These are phyloP conservation scores for Mallateleia sp. DNA, from an alignment of 2,888 invertebrate species.

Conservation along the genomic window DNA sequence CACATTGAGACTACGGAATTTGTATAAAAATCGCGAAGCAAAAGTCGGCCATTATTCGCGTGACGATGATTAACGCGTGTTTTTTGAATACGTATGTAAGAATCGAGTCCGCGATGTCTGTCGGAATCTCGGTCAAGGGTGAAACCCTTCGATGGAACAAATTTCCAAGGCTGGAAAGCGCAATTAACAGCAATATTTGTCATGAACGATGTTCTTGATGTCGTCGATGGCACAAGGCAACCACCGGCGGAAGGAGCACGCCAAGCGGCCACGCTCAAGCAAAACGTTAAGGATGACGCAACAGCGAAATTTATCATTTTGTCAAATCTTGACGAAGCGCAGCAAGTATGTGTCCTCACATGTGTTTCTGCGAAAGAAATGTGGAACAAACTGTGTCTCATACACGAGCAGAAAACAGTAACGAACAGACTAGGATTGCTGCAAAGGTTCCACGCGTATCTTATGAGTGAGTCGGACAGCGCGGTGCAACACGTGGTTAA, in stretches of 20 bases:
- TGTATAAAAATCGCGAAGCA: constrained; percentile 7
- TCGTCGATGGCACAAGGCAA: constrained; percentile 18
- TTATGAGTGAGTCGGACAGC: constrained; percentile 69
- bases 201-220: neutral
- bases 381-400: constrained; percentile 71
- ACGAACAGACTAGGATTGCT: constrained; percentile 68
- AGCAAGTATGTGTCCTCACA: constrained; percentile 72
- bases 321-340: constrained; percentile 71
- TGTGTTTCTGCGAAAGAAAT: constrained; percentile 67
- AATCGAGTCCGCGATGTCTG: constrained; percentile 29
- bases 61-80: constrained; percentile 10
- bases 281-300: constrained; percentile 69
- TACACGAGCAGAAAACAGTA: constrained; percentile 76
- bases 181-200: constrained; percentile 7
- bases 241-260: constrained; percentile 6
- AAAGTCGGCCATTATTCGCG: constrained; percentile 26
- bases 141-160: constrained; percentile 24
- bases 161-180: constrained; percentile 16
- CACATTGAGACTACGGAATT: constrained; percentile 2
- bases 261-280: constrained; percentile 2
- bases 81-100: constrained; percentile 5
- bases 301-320: constrained; percentile 78
- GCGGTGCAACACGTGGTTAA: constrained; percentile 73
- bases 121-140: constrained; percentile 19
- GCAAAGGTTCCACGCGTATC: constrained; percentile 69